Evolutionary conservation across 2,113 vertebrate species (phyloP), one percentile per base, ranked within the genome.

Genomic region (Macquaria australasica): DNA sequence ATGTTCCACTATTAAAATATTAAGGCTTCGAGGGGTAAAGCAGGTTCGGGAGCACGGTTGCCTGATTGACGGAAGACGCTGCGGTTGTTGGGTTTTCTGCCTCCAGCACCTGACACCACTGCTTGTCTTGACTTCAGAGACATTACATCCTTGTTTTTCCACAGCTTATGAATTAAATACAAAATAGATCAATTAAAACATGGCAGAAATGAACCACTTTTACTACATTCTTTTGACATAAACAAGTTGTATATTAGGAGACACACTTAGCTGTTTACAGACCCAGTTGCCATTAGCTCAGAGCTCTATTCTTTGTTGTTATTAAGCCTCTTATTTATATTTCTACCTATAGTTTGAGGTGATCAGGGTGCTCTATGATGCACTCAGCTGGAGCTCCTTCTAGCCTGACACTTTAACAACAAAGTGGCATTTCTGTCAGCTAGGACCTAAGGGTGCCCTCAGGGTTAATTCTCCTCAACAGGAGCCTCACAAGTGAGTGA

Each of bases 401-500:
- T 28, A 63, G 62, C 62, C 34, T 25, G 31, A 60, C 51, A 58
- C n/a, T 71, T 79, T 87, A 79, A 85, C 92, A 87, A 70, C 34
- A 73, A 43, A 5, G 87, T 94, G 92, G 59, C 59, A 62, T 73
- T 92, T 93, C 77, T 69, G 80, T 72, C 85, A 71, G 79, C 68
- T 64, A n/a, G 60, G 74, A 86, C 82, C 72, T 59, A 86, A 73
- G 68, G 81, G 79, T 75, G 59, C 21, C 70, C 81, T 62, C 31
- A 0, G 80, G 77, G 79, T 84, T 83, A 45, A 79, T 68, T 55
- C 68, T 56, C 31, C 71, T 79, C 67, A 12, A 63, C 28, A 23
- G 45, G 25, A 59, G 60, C 45, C 70, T 82, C 77, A 76, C 79
- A 77, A 34, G 14, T 25, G 31, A 66, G 67, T 10, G 67, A 45